Evolutionary conservation across 1,140 invertebrate genomes (phyloP).

Genomic region (Lepidostoma basale): DNA sequence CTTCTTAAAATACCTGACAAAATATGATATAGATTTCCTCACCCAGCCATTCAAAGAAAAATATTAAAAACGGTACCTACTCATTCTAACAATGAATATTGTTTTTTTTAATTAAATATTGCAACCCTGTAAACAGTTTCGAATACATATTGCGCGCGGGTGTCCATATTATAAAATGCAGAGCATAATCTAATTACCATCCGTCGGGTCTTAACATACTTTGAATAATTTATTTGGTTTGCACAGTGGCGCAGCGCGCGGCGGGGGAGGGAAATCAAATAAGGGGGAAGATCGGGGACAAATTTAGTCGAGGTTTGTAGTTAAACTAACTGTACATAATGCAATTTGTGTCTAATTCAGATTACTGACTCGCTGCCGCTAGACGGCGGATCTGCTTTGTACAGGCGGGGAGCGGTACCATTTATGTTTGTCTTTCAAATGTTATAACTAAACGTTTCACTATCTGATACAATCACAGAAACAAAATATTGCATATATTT

Average conservation of each 20-base stretch:
- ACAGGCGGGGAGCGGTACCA: too few relatives aligned
- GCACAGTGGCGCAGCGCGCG: slow-evolving; percentile 17
- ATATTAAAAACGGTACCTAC: too few relatives aligned
- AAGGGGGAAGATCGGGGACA: slow-evolving; percentile 44
- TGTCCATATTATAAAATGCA: slow-evolving; percentile 42
- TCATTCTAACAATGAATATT: too few relatives aligned
- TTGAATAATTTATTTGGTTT: slow-evolving; percentile 47
- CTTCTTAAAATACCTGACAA: too few relatives aligned
- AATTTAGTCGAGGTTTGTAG: slow-evolving; percentile 47
- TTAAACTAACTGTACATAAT: slow-evolving; percentile 48
- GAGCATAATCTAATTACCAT: slow-evolving; percentile 40
- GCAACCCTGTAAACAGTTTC: background rate
- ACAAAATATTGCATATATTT: too few relatives aligned
- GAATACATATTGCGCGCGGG: slow-evolving; percentile 2
- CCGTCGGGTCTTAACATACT: slow-evolving; percentile 42
- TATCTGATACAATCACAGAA: too few relatives aligned
- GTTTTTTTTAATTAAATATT: background rate
- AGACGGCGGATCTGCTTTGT: too few relatives aligned
- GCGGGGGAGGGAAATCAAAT: slow-evolving; percentile 43
- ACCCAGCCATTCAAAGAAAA: too few relatives aligned
- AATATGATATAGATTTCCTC: too few relatives aligned
- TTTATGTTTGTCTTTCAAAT: too few relatives aligned
- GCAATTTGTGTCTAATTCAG: slow-evolving; percentile 47
- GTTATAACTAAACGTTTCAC: too few relatives aligned
- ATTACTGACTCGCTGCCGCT: slow-evolving; percentile 39